Evolutionary conservation across 2,888 invertebrate genomes (phyloP).

Genomic region (Andrena dorsata): DNA sequence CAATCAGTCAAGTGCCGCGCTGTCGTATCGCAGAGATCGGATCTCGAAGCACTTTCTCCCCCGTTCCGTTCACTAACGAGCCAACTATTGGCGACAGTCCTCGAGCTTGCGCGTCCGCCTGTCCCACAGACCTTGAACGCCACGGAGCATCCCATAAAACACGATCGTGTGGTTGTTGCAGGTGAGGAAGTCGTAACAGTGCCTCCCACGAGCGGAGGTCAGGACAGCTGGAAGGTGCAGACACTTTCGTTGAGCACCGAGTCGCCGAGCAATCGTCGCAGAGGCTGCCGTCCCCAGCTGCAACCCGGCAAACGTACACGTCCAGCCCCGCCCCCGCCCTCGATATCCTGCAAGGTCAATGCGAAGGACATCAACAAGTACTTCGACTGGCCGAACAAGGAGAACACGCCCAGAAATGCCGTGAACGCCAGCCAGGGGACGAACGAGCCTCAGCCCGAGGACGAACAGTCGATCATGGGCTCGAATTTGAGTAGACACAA

Average conservation of each 20-base stretch:
- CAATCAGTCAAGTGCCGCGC: not conserved
- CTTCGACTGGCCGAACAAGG: constrained; percentile 80
- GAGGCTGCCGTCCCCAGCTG: constrained; percentile 72
- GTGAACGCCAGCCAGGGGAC: constrained; percentile 62
- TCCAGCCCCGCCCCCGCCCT: constrained; percentile 69
- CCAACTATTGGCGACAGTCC: constrained; percentile 3
- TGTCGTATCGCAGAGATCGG: not conserved
- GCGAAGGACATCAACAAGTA: constrained; percentile 79
- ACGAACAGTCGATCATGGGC: constrained; percentile 87
- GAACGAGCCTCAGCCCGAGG: constrained; percentile 20
- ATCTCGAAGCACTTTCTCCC: not conserved
- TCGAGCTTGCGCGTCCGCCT: not conserved
- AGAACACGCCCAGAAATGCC: constrained; percentile 78
- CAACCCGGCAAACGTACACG: constrained; percentile 67
- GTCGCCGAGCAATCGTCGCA: constrained; percentile 67
- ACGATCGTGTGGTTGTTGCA: constrained; percentile 67
- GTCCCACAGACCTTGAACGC: constrained; percentile 13
- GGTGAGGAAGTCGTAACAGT: constrained; percentile 80
- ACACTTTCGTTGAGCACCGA: constrained; percentile 73
- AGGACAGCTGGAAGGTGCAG: constrained; percentile 76
- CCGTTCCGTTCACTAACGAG: not conserved
- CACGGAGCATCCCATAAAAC: constrained; percentile 10
- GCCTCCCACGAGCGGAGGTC: constrained; percentile 68
- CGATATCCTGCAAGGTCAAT: constrained; percentile 76
- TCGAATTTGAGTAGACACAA: constrained; percentile 92